A percentile compares a stretch with the other conserved stretches of the same genome.
phyloP scores from a whole-genome alignment of 2,113 vertebrate species.

The Polypterus senegalus region DNA sequence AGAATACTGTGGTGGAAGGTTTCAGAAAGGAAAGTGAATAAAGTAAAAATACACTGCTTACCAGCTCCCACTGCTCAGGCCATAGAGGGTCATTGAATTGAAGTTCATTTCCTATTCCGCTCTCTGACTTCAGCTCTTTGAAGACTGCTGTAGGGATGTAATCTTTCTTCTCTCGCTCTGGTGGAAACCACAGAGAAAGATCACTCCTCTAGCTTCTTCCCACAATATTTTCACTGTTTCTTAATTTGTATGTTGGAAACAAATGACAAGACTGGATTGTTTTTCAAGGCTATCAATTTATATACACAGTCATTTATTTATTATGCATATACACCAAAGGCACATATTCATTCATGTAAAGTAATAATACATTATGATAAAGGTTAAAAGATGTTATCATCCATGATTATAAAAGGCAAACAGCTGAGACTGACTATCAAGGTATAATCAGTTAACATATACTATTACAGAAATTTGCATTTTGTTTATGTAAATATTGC shows the following conservation, averaged over 20 bases:
- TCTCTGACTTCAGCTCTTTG: slow-evolving; percentile 37
- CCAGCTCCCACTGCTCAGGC: slow-evolving; percentile 36
- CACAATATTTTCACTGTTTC: slow-evolving; percentile 20
- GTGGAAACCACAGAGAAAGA: slow-evolving; percentile 34
- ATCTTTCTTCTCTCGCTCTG: slow-evolving; percentile 34
- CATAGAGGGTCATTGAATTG: slow-evolving; percentile 42
- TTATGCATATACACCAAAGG: too few relatives aligned
- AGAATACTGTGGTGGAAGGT: slow-evolving; percentile 9
- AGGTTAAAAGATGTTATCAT: too few relatives aligned
- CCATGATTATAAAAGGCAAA: too few relatives aligned
- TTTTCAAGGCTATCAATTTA: too few relatives aligned
- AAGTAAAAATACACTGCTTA: slow-evolving; percentile 40
- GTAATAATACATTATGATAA: too few relatives aligned
- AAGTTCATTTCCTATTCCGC: slow-evolving; percentile 42
- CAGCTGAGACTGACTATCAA: too few relatives aligned
- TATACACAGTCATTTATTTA: too few relatives aligned
- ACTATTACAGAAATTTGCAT: too few relatives aligned
- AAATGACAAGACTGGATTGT: too few relatives aligned
- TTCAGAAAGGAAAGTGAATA: slow-evolving; percentile 33
- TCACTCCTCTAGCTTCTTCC: slow-evolving; percentile 30
- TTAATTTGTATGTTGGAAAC: slow-evolving; percentile 24
- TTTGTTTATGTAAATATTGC: too few relatives aligned
- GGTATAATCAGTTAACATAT: too few relatives aligned
- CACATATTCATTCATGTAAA: too few relatives aligned
- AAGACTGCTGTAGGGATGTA: slow-evolving; percentile 35